Base-by-base conservation (phyloP, 1,140 invertebrate genomes). In the Brachionus paranguensis region DNA sequence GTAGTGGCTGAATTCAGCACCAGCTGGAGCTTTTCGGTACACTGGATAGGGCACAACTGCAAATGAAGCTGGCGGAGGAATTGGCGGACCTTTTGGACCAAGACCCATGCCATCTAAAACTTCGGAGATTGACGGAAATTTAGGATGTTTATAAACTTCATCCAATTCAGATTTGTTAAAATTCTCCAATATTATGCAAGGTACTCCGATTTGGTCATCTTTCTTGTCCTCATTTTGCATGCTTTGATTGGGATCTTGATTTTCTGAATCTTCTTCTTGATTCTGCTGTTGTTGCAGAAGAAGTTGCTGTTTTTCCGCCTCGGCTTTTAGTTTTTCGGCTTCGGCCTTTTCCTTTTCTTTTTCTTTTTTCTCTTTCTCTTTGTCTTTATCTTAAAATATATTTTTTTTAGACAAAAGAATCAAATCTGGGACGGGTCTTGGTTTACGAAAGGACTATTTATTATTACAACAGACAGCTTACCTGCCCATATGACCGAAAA, bases 31-130 rank as follows among this genome's bases (percentile, higher is more conserved):
- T 78, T 86, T 85, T 70, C 89, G 86, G 79, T 89, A 89, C 0
- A 88, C 87, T 47, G 89, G 89, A 86, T 88, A 90, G 11, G 88
- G 88, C 3, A 89, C 86, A 17, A 89, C 88, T 85, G 86, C 86
- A 85, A 90, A 90, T 14, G 84, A 70, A 12, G 88, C 88, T 78
- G 87, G 86, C 10, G 88, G 89, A 41, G 89, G 89, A 4, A 89
- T 87, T 1, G 89, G 89, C 12, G 89, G 89, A n/a, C 89, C 89
- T 20, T 86, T 86, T 1, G 87, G 87, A 50, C 89, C 89, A 14
- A 89, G 86, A 29, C 89, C 89, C 79, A 90, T 86, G 17, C 89
- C 89, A 86, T 90, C 89, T 27, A 89, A 79, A 11, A 90, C 87
- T 87, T 89, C 50, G n/a, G 41, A 29, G 6, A 84, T 53, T 24